Percentiles rank a stretch among this genome's conserved stretches.
These are phyloP conservation scores for Alaudala cheleensis DNA, from an alignment of 2,113 vertebrate genomes.

Conservation along the genomic window DNA sequence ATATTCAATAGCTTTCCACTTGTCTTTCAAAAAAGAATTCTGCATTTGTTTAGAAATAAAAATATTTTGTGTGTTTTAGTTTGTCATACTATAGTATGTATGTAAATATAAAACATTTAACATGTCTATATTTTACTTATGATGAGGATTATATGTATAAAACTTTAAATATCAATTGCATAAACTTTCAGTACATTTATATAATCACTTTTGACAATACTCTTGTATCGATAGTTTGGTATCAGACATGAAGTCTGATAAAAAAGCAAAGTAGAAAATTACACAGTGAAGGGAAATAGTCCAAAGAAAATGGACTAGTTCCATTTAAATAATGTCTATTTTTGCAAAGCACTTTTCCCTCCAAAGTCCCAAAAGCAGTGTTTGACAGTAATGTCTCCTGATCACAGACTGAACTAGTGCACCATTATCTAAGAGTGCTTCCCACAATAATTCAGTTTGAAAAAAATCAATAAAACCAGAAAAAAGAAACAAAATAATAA, in stretches of 20 bases:
- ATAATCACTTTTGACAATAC: not conserved
- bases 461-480: not conserved
- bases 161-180: not conserved
- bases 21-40: not conserved
- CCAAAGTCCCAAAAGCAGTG: not conserved
- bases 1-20: not conserved
- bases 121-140: not conserved
- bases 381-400: not conserved
- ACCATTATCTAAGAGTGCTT: not conserved
- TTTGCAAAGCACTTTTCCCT: not conserved
- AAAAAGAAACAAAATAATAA: not conserved
- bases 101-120: not conserved
- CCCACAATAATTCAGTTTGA: not conserved
- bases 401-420: not conserved
- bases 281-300: not conserved
- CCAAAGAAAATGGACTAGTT: not conserved
- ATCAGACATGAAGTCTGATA: not conserved
- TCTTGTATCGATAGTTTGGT: not conserved
- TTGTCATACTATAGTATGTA: not conserved
- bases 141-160: not conserved
- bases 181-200: not conserved
- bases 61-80: not conserved
- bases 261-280: not conserved
- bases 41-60: not conserved
- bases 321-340: not conserved